Conservation (phyloP, 2,113 vertebrate species). For the Butorides virescens region DNA sequence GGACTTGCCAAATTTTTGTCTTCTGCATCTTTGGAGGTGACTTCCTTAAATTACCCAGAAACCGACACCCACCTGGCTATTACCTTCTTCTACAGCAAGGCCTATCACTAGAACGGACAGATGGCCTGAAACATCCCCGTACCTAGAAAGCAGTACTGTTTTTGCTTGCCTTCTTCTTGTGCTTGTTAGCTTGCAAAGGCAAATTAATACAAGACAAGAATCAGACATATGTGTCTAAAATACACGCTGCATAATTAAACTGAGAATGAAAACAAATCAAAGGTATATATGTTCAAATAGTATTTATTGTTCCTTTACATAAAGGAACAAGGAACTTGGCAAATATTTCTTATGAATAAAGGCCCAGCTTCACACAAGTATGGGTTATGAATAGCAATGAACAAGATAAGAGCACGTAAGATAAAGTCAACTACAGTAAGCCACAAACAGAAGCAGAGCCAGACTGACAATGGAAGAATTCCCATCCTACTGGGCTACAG, state of each 20-base stretch:
- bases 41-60: background rate
- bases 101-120: background rate
- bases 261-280: conserved; percentile 48
- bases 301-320: conserved; percentile 56
- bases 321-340: conserved; percentile 65
- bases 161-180: background rate
- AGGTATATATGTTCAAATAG: conserved; percentile 20
- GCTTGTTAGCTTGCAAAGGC: background rate
- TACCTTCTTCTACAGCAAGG: background rate
- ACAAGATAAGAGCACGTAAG: conserved; percentile 49
- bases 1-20: background rate
- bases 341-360: conserved; percentile 42
- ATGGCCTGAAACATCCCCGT: fast-evolving
- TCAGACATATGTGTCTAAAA: conserved; percentile 32
- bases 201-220: conserved; percentile 38
- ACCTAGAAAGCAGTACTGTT: background rate
- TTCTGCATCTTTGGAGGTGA: background rate
- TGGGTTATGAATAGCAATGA: conserved; percentile 53
- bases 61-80: background rate
- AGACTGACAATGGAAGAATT: conserved; percentile 42
- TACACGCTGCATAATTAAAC: conserved; percentile 9
- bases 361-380: conserved; percentile 36
- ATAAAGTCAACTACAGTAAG: conserved; percentile 32
- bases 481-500: background rate
- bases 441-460: conserved; percentile 40